phyloP scores from a whole-genome alignment of 2,113 vertebrate genomes.

The Urocolius indicus region DNA sequence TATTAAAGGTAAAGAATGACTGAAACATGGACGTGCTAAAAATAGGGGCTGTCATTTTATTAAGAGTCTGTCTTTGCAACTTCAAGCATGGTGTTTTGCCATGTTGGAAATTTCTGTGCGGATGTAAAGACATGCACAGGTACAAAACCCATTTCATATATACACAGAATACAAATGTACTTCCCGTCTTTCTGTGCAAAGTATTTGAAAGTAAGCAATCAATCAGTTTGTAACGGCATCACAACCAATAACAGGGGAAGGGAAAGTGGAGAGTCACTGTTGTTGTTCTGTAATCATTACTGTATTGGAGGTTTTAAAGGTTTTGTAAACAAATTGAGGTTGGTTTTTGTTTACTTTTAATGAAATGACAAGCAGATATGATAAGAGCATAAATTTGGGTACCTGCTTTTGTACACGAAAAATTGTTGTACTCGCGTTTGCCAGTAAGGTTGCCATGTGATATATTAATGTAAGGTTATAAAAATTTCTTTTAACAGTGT shows the following conservation, averaged over 20 bases:
- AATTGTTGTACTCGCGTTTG: not conserved
- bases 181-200: not conserved
- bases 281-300: conserved; percentile 33
- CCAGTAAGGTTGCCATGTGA: not conserved
- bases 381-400: not conserved
- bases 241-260: not conserved
- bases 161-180: not conserved
- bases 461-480: conserved; percentile 16
- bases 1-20: not conserved
- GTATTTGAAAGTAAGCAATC: not conserved
- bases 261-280: not conserved
- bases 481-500: not conserved
- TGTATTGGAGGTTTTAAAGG: not conserved
- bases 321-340: conserved; percentile 5
- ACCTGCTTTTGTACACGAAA: not conserved
- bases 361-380: conserved; percentile 6
- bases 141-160: not conserved
- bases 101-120: not conserved
- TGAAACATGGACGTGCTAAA: conserved; percentile 4
- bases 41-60: not conserved
- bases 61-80: not conserved
- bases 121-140: not conserved
- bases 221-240: not conserved
- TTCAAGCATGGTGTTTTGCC: not conserved
- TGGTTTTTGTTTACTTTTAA: conserved; percentile 18